phyloP scores from a whole-genome alignment of 2,797 vertebrate genomes.

The Gymnothorax reevesii region DNA sequence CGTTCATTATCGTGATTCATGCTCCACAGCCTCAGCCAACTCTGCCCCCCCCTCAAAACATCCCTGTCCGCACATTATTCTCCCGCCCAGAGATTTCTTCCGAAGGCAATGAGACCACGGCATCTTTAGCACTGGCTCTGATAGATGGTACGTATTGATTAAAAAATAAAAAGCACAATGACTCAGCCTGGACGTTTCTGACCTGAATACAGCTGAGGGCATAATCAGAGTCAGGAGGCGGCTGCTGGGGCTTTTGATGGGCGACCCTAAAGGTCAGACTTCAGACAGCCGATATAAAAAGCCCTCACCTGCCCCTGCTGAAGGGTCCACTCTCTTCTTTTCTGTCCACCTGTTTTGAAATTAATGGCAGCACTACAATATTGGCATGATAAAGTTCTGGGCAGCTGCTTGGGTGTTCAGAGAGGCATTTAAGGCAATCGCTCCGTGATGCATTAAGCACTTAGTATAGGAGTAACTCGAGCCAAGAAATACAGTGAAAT shows the following conservation, averaged over 20 bases:
- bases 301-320: slow-evolving; percentile 14
- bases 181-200: neutral
- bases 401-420: neutral
- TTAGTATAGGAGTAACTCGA: neutral
- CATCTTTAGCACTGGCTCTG: neutral
- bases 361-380: neutral
- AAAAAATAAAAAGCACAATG: slow-evolving; percentile 22
- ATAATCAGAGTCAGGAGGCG: slow-evolving; percentile 8
- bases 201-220: slow-evolving; percentile 6
- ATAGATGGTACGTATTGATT: slow-evolving; percentile 33
- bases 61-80: slow-evolving; percentile 46
- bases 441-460: neutral
- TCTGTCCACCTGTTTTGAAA: neutral
- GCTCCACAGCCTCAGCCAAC: slow-evolving; percentile 3
- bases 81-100: neutral
- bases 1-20: slow-evolving; percentile 44
- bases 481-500: neutral
- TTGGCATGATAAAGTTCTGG: neutral
- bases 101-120: neutral
- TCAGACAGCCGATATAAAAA: slow-evolving; percentile 17
- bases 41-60: slow-evolving; percentile 25
- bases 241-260: neutral
- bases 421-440: neutral
- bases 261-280: slow-evolving; percentile 14
- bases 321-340: neutral